Conservation (phyloP, 2,888 invertebrate species). For the Vanessa cardui region DNA sequence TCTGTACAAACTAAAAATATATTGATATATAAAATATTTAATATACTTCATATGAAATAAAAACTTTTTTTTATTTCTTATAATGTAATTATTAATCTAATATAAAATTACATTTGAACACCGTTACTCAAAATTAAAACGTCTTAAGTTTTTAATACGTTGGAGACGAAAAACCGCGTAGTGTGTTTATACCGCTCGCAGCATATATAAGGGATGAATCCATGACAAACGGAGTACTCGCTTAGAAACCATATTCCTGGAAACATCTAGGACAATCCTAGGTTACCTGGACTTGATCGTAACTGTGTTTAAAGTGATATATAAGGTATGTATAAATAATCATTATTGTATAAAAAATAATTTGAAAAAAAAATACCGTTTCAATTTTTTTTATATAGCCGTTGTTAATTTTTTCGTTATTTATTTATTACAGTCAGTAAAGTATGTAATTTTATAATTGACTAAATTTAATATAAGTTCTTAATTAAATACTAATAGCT, state of each 20-base stretch:
- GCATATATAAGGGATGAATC: conserved; percentile 46
- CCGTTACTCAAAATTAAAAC: background rate
- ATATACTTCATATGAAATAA: too few species aligned
- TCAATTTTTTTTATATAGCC: background rate
- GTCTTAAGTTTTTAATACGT: background rate
- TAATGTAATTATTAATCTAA: background rate
- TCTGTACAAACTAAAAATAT: too few species aligned
- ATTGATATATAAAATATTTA: too few species aligned
- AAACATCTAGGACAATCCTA: conserved; percentile 29
- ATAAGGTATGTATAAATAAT: conserved; percentile 4
- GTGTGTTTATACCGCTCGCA: conserved; percentile 36
- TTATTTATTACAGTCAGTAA: too few species aligned
- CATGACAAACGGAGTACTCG: conserved; percentile 33
- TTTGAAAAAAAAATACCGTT: background rate
- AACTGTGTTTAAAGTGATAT: conserved; percentile 1
- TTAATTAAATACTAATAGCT: too few species aligned
- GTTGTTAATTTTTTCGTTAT: too few species aligned
- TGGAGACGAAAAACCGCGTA: conserved; percentile 39
- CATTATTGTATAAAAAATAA: background rate
- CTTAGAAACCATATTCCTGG: conserved; percentile 32
- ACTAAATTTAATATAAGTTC: too few species aligned
- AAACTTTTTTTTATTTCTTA: background rate
- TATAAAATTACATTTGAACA: background rate
- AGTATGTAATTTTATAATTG: too few species aligned
- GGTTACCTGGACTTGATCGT: background rate